Evolutionary conservation across 2,797 vertebrate species (phyloP).

Genomic region (Sebastes reedi): DNA sequence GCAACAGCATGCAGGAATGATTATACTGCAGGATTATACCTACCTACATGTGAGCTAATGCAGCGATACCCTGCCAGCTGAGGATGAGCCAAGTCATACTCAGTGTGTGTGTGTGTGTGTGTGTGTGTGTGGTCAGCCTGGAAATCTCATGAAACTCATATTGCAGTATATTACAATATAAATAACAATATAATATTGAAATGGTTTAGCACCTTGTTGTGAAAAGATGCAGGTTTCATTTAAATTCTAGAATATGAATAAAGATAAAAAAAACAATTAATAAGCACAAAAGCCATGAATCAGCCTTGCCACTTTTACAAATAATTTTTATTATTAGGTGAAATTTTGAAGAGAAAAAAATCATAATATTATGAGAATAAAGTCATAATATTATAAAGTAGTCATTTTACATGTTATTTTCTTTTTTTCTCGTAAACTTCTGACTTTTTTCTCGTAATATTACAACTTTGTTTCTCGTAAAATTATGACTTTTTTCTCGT

Average conservation of each 20-base stretch:
- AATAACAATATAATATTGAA: not conserved
- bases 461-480: fast-evolving
- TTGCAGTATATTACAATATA: not conserved
- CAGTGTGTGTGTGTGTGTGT: not conserved
- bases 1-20: conserved; percentile 32
- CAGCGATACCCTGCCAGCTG: conserved; percentile 18
- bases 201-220: not conserved
- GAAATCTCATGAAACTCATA: not conserved
- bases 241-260: not conserved
- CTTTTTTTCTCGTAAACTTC: too few species aligned
- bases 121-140: not conserved
- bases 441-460: too few species aligned
- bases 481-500: too few species aligned
- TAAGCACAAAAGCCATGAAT: not conserved
- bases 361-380: too few species aligned
- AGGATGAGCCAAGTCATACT: not conserved
- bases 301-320: not conserved
- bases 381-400: too few species aligned
- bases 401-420: too few species aligned
- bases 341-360: too few species aligned
- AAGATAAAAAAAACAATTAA: not conserved
- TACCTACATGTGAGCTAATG: conserved; percentile 22
- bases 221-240: not conserved
- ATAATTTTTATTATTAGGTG: too few species aligned
- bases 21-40: not conserved